Base-by-base conservation (phyloP, 2,797 vertebrate genomes). In the Menidia menidia region DNA sequence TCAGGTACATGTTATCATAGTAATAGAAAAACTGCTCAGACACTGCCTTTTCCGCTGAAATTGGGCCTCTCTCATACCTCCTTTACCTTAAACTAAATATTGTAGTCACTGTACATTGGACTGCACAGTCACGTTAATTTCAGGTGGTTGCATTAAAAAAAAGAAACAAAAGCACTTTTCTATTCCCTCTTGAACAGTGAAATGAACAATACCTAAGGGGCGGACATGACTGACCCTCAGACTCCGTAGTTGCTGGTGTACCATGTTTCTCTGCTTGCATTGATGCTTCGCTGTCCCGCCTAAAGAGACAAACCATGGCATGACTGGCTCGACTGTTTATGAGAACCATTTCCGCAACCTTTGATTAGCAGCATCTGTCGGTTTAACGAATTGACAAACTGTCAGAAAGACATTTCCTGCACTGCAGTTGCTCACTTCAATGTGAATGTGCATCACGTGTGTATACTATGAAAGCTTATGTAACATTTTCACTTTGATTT, bases 11-110 rank as follows among this genome's bases (percentile, higher is more conserved):
- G 50, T 56, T 62, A 30, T 72, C 45, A 58, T 33, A 60, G 52
- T 53, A 60, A 64, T 32, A 4, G 12, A 64, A 54, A 71, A 77
- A 65, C 60, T 87, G 82, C 84, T 48, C 51, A 74, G 70, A 78
- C 83, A 85, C 86, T 89, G 83, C 82, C 84, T 84, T 75, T 75
- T 51, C 51, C 73, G 74, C 15, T 56, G 31, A 71, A 57, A n/a
- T 47, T 57, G 60, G 58, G 63, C 42, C 31, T 61, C 59, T 75
- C 63, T 59, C 33, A 77, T 33, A 73, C 7, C 62, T 16, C 61
- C 52, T 70, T 45, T 64, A 67, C 41, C 58, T 80, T 14, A 63
- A 71, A 42, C 6, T 32, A 15, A 30, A 64, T 30, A 15, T 51
- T 48, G 8, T 47, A 4, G 4, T 47, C 19, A 52, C 53, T 75